Base-by-base conservation (phyloP, 2,888 invertebrate genomes). In the Tromatobia lineatoria region DNA sequence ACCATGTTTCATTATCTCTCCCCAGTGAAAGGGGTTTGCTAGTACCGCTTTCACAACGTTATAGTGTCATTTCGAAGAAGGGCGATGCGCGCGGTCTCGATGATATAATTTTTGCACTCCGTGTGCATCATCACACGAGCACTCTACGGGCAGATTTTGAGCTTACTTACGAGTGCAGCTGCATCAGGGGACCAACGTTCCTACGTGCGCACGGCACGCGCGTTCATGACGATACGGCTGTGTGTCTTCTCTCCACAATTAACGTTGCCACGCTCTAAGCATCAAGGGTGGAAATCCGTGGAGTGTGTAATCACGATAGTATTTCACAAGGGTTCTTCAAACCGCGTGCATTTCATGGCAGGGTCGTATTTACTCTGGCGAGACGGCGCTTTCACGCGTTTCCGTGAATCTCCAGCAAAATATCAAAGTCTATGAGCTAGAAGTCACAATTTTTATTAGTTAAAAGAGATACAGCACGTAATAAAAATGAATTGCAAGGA, bases 171-270 rank as follows among this genome's bases (percentile, higher is more conserved):
- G 20, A 57, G 73, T 74, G 57, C 54, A 71, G 42, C 74, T 64
- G 82, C 70, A 75, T 34, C 64, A 29, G 57, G 42, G 18, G 8
- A 0, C n/a, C 67, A 50, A 47, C 15, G 61, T 54, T 34, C 8
- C 25, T 38, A 29, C 23, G 42, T 20, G 73, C 20, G 13, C 67
- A 11, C 34, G 69, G 54, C 78, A 78, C 59, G 74, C 88, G 86
- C 23, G 38, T 75, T 64, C 74, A 83, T 79, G 79, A 83, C 79
- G 71, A 71, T 71, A 75, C 57, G 50, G 66, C 74, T 71, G 66
- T 80, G 52, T 87, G 88, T 87, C 88, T 89, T 89, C 88, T 88
- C 85, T 88, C 88, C 90, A 88, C 89, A 90, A 90, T 90, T 90
- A 82, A 78, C 73, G 73, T 69, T 52, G 38, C 66, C 59, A 45